These are phyloP conservation scores for Myotis yumanensis DNA, from an alignment of 2,113 vertebrate genomes.

Conservation along the genomic window DNA sequence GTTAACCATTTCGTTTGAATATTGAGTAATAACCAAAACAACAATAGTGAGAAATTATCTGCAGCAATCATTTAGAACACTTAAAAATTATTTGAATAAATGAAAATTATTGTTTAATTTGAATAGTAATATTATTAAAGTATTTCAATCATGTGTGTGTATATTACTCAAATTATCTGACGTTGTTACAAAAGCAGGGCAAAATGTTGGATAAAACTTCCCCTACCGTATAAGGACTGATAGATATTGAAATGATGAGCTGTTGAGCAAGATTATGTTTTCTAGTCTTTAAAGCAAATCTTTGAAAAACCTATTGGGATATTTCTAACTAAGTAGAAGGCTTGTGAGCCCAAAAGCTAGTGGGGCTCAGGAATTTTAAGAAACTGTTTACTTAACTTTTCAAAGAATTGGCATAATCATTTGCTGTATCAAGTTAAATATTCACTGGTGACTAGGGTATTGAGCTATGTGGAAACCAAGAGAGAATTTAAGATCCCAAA, in stretches of 20 bases:
- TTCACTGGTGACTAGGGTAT: not conserved
- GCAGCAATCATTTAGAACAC: not conserved
- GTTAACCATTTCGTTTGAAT: conserved; percentile 63
- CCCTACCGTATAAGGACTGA: not conserved
- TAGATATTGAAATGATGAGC: not conserved
- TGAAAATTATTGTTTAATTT: not conserved
- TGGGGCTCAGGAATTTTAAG: not conserved
- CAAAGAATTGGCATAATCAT: not conserved
- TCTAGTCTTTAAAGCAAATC: not conserved
- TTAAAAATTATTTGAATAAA: not conserved
- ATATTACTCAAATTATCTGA: conserved; percentile 14
- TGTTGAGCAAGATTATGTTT: not conserved
- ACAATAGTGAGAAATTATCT: not conserved
- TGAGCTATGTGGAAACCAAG: not conserved
- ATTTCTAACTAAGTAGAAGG: not conserved
- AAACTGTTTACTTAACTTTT: not conserved
- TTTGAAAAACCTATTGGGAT: not conserved
- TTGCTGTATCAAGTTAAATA: not conserved
- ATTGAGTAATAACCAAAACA: not conserved
- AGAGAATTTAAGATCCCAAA: not conserved
- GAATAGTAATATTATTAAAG: not conserved
- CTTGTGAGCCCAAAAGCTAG: not conserved
- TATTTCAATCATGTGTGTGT: not conserved
- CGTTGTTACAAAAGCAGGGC: not conserved
- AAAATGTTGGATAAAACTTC: not conserved